phyloP scores from a whole-genome alignment of 2,797 vertebrate genomes.

The Sebastes taczanowskii region DNA sequence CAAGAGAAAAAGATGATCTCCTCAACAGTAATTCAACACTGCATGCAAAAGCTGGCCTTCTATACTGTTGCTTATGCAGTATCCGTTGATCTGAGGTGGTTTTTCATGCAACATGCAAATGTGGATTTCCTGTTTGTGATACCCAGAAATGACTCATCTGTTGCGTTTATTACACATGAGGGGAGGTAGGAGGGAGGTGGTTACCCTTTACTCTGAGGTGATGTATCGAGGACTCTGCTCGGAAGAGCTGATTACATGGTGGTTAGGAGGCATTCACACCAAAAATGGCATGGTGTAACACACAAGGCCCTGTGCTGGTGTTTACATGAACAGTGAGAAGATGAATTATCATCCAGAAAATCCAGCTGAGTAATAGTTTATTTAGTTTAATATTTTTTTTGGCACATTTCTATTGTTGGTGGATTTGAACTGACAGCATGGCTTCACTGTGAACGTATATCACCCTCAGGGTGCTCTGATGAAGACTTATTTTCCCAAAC shows the following conservation, averaged over 20 bases:
- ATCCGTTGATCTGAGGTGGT: neutral
- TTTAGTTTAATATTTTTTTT: too few relatives aligned
- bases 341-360: neutral
- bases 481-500: too few relatives aligned
- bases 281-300: neutral
- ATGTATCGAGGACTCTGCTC: neutral
- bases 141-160: neutral
- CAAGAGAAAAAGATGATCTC: neutral
- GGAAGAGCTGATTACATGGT: neutral
- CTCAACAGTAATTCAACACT: neutral
- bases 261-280: neutral
- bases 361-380: neutral
- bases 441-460: neutral
- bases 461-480: neutral
- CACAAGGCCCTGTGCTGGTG: neutral
- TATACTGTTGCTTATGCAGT: neutral
- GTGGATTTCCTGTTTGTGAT: neutral
- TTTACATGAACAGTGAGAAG: fast-evolving
- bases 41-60: neutral
- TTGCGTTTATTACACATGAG: neutral
- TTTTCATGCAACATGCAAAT: neutral
- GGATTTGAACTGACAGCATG: neutral
- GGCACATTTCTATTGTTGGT: neutral
- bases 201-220: neutral
- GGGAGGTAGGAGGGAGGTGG: neutral